Evolutionary conservation across 1,140 invertebrate genomes (phyloP).

Genomic region (Scaptodrosophila lebanonensis): DNA sequence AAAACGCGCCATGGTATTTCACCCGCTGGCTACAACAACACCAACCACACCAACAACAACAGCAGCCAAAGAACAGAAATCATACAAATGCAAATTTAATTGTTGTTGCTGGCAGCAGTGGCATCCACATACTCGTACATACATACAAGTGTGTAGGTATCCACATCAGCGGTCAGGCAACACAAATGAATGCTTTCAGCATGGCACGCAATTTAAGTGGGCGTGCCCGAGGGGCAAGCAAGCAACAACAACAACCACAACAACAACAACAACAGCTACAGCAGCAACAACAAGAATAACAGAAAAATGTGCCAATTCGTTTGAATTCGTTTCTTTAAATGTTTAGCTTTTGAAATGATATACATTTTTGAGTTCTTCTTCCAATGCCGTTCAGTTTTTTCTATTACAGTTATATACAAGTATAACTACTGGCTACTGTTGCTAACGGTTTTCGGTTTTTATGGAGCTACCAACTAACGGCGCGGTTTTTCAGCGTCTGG

Average conservation of each 20-base stretch:
- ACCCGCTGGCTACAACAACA: slow-evolving; percentile 51
- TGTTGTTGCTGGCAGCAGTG: slow-evolving; percentile 59
- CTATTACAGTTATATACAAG: background rate
- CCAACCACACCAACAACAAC: slow-evolving; percentile 10
- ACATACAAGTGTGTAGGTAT: too few species aligned
- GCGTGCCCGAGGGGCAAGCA: slow-evolving; percentile 57
- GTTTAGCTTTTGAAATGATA: slow-evolving; percentile 36
- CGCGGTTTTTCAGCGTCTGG: slow-evolving; percentile 39
- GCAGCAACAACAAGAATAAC: too few species aligned
- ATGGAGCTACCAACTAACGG: background rate
- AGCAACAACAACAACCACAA: slow-evolving; percentile 17
- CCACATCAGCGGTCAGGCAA: slow-evolving; percentile 21
- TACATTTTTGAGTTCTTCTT: slow-evolving; percentile 9
- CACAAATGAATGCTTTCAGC: slow-evolving; percentile 70
- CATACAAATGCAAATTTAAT: slow-evolving; percentile 77
- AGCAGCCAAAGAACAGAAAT: slow-evolving; percentile 35
- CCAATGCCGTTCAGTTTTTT: slow-evolving; percentile 14
- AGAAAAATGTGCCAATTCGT: slow-evolving; percentile 62
- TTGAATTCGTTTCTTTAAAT: slow-evolving; percentile 73
- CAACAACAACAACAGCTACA: slow-evolving; percentile 14
- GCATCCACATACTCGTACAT: slow-evolving; percentile 27
- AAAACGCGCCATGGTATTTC: slow-evolving; percentile 54
- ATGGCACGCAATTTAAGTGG: slow-evolving; percentile 77
- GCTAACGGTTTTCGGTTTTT: slow-evolving; percentile 41
- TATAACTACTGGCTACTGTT: too few species aligned